These are phyloP conservation scores for Villa cingulata DNA, from an alignment of 2,888 invertebrate species.

Conservation along the genomic window DNA sequence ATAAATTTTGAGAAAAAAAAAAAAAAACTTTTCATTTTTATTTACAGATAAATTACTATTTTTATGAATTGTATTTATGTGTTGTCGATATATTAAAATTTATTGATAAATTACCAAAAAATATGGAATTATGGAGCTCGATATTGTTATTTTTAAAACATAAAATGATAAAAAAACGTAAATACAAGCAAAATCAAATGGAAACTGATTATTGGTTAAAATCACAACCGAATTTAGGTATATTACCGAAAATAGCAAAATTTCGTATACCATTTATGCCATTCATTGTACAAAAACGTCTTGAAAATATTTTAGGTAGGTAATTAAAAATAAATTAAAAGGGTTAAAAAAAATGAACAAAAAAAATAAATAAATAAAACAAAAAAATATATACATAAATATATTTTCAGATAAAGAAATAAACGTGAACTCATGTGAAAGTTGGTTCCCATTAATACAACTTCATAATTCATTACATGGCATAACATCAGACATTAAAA, in stretches of 20 bases:
- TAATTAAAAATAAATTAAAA: too few species aligned
- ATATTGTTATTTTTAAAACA: constrained; percentile 32
- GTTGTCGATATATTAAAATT: constrained; percentile 31
- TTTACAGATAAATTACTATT: constrained; percentile 32
- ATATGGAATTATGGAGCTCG: constrained; percentile 31
- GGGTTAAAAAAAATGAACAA: too few species aligned
- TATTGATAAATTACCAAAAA: constrained; percentile 26
- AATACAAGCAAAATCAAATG: constrained; percentile 27
- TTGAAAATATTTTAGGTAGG: constrained; percentile 23
- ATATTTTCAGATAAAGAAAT: constrained; percentile 26
- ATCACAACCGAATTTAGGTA: constrained; percentile 27
- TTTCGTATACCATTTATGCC: constrained; percentile 34
- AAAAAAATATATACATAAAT: too few species aligned
- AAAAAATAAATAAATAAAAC: too few species aligned
- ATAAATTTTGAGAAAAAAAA: constrained; percentile 2
- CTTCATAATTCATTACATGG: constrained; percentile 26
- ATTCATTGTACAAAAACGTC: constrained; percentile 27
- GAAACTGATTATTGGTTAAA: constrained; percentile 34
- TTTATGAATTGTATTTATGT: constrained; percentile 34
- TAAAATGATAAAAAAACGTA: constrained; percentile 30
- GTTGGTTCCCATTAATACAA: constrained; percentile 34
- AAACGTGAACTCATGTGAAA: constrained; percentile 32
- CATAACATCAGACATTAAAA: constrained; percentile 19
- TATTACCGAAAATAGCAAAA: constrained; percentile 33
- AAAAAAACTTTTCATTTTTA: background rate